Evolutionary conservation across 2,113 vertebrate species (phyloP).

Genomic region (Atractosteus spatula): DNA sequence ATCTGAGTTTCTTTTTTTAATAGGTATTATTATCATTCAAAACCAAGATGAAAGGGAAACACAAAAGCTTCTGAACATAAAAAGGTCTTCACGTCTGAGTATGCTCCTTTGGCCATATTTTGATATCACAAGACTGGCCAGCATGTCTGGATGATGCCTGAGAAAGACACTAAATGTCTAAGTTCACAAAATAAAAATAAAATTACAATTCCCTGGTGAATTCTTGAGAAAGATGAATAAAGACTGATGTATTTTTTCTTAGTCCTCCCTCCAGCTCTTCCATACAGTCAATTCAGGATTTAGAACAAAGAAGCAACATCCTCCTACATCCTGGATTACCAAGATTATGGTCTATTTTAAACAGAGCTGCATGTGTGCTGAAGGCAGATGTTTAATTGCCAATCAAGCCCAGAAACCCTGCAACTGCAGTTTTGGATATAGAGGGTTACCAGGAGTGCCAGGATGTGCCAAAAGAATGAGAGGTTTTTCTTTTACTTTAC

Average conservation of each 20-base stretch:
- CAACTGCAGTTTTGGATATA: not conserved
- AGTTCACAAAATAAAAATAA: no score
- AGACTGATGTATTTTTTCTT: no score
- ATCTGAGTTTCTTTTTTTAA: slow-evolving; percentile 40
- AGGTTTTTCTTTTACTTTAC: no score
- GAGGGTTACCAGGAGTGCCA: no score
- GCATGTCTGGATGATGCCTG: slow-evolving; percentile 16
- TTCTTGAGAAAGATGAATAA: no score
- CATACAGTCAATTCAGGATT: slow-evolving; percentile 30
- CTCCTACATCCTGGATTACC: slow-evolving; percentile 49
- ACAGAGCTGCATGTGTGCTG: slow-evolving; percentile 30
- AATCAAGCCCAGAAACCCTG: not conserved
- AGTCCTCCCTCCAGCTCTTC: not conserved
- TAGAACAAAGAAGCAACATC: slow-evolving; percentile 36
- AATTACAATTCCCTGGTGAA: no score
- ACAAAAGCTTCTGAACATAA: slow-evolving; percentile 46
- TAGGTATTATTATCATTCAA: slow-evolving; percentile 55
- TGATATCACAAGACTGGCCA: slow-evolving; percentile 47
- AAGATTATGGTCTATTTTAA: slow-evolving; percentile 49
- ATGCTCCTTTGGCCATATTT: slow-evolving; percentile 51
- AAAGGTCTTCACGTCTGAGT: slow-evolving; percentile 15
- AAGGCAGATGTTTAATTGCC: slow-evolving; percentile 19
- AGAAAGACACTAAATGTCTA: slow-evolving; percentile 53
- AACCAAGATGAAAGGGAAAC: slow-evolving; percentile 53
- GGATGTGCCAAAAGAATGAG: no score